phyloP scores from a whole-genome alignment of 2,797 vertebrate genomes.

The Bradypodion ventrale region DNA sequence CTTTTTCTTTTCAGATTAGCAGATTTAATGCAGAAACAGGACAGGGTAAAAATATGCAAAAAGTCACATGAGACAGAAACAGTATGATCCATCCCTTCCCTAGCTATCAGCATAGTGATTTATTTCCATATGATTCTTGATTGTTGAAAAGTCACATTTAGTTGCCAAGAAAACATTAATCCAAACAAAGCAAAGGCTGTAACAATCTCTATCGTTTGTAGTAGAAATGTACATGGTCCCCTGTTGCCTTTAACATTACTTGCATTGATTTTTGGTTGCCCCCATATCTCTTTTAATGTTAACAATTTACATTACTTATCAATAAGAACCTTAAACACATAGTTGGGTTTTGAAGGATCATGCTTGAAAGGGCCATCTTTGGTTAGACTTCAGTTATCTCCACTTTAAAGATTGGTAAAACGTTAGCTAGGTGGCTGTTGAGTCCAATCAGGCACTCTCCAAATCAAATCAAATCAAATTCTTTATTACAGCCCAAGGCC shows the following conservation, averaged over 20 bases:
- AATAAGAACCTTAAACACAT: background rate
- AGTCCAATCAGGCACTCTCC: background rate
- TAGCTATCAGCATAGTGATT: background rate
- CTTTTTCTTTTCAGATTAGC: background rate
- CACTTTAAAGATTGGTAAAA: background rate
- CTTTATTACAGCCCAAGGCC: too few species aligned
- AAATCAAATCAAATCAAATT: too few species aligned
- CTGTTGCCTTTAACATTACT: background rate
- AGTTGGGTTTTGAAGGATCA: background rate
- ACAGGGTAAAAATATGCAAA: background rate
- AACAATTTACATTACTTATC: background rate
- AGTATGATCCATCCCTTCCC: background rate
- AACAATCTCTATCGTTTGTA: background rate
- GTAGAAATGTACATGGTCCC: background rate
- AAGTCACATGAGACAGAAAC: background rate
- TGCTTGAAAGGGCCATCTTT: background rate
- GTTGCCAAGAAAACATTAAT: background rate
- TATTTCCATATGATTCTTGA: background rate
- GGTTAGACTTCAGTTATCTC: background rate
- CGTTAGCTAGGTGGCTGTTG: background rate
- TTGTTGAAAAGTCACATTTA: background rate
- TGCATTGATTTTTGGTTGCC: too few species aligned
- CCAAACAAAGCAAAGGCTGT: background rate
- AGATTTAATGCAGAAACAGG: background rate
- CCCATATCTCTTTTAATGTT: background rate